Conservation (phyloP, 2,797 vertebrate genomes). For the Premnoplex brunnescens region DNA sequence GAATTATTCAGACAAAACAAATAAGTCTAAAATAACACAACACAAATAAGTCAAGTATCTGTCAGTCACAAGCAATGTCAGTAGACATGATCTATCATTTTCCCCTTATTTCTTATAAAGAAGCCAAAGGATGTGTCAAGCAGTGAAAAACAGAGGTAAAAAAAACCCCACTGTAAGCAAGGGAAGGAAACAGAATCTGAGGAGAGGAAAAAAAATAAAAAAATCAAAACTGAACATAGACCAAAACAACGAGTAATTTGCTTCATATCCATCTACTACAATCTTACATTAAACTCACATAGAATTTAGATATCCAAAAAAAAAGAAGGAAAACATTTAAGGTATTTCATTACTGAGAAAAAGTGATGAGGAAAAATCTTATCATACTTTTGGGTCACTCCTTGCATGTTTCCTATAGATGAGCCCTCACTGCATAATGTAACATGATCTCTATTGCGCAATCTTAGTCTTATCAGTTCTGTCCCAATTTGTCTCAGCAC, state of each 20-base stretch:
- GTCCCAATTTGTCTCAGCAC: neutral
- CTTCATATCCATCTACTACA: neutral
- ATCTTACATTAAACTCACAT: neutral
- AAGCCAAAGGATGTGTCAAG: neutral
- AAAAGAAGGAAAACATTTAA: neutral
- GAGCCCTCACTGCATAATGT: neutral
- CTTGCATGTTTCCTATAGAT: neutral
- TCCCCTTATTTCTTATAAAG: neutral
- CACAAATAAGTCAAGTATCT: neutral
- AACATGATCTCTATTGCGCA: neutral
- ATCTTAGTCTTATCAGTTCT: neutral
- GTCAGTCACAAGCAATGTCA: neutral
- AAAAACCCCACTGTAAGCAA: neutral
- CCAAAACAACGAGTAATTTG: rapidly evolving
- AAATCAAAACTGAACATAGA: neutral
- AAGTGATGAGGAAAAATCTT: neutral
- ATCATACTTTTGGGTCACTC: neutral
- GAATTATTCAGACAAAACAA: neutral
- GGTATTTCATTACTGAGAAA: neutral
- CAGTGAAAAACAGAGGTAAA: neutral
- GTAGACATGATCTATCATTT: neutral
- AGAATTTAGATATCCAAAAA: neutral
- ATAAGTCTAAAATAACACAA: neutral
- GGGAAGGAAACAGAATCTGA: neutral
- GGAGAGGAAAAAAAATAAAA: neutral